Base-by-base conservation (phyloP, 2,113 vertebrate genomes). In the Panthera tigris region DNA sequence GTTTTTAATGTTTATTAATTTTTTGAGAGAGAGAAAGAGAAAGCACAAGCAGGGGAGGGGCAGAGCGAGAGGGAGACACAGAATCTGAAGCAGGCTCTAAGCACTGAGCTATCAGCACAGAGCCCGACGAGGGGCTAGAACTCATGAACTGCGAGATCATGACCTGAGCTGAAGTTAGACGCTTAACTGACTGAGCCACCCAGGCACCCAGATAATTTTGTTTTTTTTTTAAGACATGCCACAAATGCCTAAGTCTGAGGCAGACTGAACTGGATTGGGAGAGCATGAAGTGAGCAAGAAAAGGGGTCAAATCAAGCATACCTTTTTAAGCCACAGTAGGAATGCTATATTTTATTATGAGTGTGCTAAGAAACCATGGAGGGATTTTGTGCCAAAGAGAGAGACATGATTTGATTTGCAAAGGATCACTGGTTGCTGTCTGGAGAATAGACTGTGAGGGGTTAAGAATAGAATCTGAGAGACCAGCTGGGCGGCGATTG, bases 391-490 rank as follows among this genome's bases (percentile, higher is more conserved):
- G 29, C 25, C n/a, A 52, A 7, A 68, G 18, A 94, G 50, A 84
- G 41, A 84, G 74, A 61, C 36, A 18, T 36, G 25, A 39, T 31
- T 91, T 52, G 33, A 57, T 87, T 88, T 96, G 52, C 25, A 52
- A 71, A 55, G 15, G 41, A 15, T 7, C 41, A 4, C 63, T 48
- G 55, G 5, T 39, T 57, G 52, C 63, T 95, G 33, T 57, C 27
- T 55, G 57, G 39, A 74, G 31, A 71, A 91, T n/a, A 80, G 63
- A 39, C 10, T 29, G 12, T 8, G 50, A 91, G 39, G 16, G 55
- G 36, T 45, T 88, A 85, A 94, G 71, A 84, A 92, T 18, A 93
- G 74, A 97, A 68, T 78, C 57, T 8, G 61, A 74, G n/a, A 94
- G 81, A 91, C 27, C 39, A 50, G 45, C n/a, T 29, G 33, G 48